Base-by-base conservation (phyloP, 2,888 invertebrate species). In the Eucriotettix oculatus region DNA sequence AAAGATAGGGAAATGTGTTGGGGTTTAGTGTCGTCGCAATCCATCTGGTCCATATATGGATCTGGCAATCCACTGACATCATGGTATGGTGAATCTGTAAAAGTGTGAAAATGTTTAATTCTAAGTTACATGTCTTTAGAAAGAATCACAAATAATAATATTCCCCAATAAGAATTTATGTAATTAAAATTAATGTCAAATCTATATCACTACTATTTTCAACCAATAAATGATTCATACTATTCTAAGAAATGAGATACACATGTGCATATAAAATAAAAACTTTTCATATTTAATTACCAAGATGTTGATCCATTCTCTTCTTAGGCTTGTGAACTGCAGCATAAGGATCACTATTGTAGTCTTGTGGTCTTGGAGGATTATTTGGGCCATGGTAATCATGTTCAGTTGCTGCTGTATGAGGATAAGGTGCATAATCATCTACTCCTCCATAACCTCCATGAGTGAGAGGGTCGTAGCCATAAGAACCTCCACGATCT, bases 61-160 rank as follows among this genome's bases (percentile, higher is more conserved):
- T 90, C 90, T 58, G 90, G 90, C 69, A 94, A 79, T 65, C 93
- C 93, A 75, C 90, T 92, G 70, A 93, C 92, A 76, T 94, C 94
- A 74, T 89, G 89, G 81, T 93, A 94, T 68, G 91, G 90, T 63
- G 92, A 91, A 80, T 93, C 93, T 89, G 77, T 56, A 29, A 7
- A 29, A 75, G 72, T 65, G 67, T 68, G 68, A n/a, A 42, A n/a
- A 57, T 48, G 14, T 16, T 48, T 3, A 48, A 12, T 48, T 48
- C 9, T 56, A 42, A 56, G 42, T 42, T 56, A 56, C 12, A 12
- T 48, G 2, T 29, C 3, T n/a, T 29, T 29, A 29, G 29, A 29
- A 29, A 7, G 3, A 29, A 29, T 29, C 29, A 29, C 2, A 29
- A 29, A 5, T 29, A 29, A 29, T 29, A 29, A n/a, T n/a, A n/a